A percentile compares a stretch with the other conserved stretches of the same genome.
These are phyloP conservation scores for Aurelia sp. DNA, from an alignment of 30 jellyfish, hydroid and myxozoan genomes.

Conservation along the genomic window DNA sequence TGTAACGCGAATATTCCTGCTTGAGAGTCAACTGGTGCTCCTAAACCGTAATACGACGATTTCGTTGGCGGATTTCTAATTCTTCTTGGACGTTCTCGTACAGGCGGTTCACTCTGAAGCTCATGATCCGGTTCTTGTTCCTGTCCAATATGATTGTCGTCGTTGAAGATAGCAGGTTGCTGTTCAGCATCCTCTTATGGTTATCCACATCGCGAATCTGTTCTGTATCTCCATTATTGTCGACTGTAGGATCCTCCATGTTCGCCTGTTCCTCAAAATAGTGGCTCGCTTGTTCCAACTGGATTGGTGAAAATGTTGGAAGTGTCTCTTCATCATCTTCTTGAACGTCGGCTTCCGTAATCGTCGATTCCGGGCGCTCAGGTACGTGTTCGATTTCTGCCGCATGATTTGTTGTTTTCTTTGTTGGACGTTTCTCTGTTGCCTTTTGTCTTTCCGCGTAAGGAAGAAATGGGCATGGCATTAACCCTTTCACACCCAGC, in stretches of 20 bases:
- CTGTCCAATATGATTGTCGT: too few relatives aligned
- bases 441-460: background rate
- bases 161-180: background rate
- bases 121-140: too few relatives aligned
- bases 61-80: too few relatives aligned
- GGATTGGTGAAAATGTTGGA: too few relatives aligned
- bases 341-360: background rate
- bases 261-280: too few relatives aligned
- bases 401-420: background rate
- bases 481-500: too few relatives aligned
- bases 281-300: too few relatives aligned
- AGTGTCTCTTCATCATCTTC: background rate
- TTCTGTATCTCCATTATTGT: background rate
- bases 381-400: conserved; percentile 4
- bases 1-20: background rate
- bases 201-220: background rate
- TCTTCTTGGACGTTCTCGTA: too few relatives aligned
- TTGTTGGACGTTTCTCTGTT: background rate
- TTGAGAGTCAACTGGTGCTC: background rate
- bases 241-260: too few relatives aligned
- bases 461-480: too few relatives aligned
- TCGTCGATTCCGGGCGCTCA: background rate
- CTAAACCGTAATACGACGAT: background rate
- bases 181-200: background rate
- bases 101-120: background rate